A percentile compares a stretch with the other conserved stretches of the same genome.
phyloP scores from a whole-genome alignment of 2,888 invertebrate species.

The Dasypolia templi region DNA sequence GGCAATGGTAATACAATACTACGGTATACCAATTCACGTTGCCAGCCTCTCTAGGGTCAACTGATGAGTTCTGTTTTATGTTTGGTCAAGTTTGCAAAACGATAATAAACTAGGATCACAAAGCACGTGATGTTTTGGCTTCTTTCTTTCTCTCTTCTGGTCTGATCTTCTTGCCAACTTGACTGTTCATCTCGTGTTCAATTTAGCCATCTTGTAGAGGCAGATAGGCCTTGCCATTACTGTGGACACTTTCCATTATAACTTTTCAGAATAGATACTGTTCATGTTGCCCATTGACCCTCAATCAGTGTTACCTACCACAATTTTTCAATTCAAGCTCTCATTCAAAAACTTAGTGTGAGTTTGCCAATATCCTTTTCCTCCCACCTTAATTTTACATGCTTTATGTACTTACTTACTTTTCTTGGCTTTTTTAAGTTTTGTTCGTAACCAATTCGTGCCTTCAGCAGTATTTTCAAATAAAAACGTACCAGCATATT shows the following conservation, averaged over 20 bases:
- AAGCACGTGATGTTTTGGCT: not conserved
- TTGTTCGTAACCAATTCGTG: not conserved
- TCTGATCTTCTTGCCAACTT: not conserved
- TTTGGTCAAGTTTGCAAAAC: conserved; percentile 1
- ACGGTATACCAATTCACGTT: not conserved
- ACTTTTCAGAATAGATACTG: not conserved
- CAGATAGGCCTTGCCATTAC: not conserved
- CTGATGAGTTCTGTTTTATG: not conserved
- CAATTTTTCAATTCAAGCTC: not conserved
- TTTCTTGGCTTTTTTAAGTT: not conserved
- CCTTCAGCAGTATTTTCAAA: not conserved
- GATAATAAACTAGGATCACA: not conserved
- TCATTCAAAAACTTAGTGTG: not conserved
- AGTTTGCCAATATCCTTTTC: not conserved
- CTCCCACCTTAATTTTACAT: not conserved
- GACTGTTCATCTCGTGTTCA: not conserved
- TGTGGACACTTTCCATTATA: not conserved
- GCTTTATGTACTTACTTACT: not conserved
- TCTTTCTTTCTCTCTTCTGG: not conserved
- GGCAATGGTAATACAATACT: not conserved
- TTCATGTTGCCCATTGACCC: not conserved
- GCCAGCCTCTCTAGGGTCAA: not conserved
- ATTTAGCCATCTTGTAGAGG: not conserved
- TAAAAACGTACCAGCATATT: not conserved
- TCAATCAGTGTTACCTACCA: not conserved